Conservation (phyloP, 2,113 vertebrate species). For the mouse (Mus musculus) region GRCm39 chr3:41356501-41357000, state of each 20-base stretch:
- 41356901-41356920: no score
- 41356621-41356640: slow-evolving; percentile 7
- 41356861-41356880: no score
- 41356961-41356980: no score
- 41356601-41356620: background rate
- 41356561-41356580: slow-evolving; percentile 4
- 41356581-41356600: slow-evolving; percentile 14
- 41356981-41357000: no score
- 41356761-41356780: no score
- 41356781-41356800: background rate
- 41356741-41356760: background rate
- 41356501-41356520: background rate
- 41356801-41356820: no score
- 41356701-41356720: background rate
- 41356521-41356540: background rate
- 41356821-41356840: no score
- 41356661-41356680: slow-evolving; percentile 53
- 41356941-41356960: no score
- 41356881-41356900: no score
- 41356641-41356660: slow-evolving; percentile 58
- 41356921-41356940: no score
- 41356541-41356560: background rate
- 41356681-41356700: slow-evolving; percentile 47
- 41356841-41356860: background rate
- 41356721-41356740: background rate